These are phyloP conservation scores for Lepidocolaptes lacrymiger DNA, from an alignment of 2,797 vertebrate genomes.

Conservation along the genomic window DNA sequence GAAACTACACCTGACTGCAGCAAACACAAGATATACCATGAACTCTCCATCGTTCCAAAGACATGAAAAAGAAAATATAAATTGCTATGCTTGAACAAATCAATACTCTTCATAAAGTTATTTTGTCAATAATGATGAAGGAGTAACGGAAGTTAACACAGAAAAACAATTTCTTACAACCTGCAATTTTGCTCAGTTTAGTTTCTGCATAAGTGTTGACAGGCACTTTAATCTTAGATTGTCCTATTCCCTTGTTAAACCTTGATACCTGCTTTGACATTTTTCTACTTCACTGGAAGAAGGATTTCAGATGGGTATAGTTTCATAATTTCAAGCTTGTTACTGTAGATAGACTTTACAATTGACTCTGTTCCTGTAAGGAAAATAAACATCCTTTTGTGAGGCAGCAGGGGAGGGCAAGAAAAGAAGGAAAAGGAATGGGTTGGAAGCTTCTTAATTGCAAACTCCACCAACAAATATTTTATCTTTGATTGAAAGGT, in stretches of 20 bases:
- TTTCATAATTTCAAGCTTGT: neutral
- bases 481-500: neutral
- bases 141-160: neutral
- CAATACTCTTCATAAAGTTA: neutral
- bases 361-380: neutral
- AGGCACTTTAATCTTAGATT: neutral
- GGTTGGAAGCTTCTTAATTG: neutral
- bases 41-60: neutral
- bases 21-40: neutral
- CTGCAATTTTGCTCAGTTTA: neutral
- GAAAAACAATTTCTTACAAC: neutral
- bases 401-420: accelerated
- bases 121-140: neutral
- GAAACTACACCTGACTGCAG: neutral
- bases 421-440: neutral
- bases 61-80: neutral
- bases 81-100: neutral
- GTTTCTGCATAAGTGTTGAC: neutral
- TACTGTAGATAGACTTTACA: neutral
- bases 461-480: neutral
- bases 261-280: neutral
- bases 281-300: neutral
- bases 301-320: neutral
- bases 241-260: neutral
- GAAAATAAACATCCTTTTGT: neutral